Conservation (phyloP, 2,888 invertebrate genomes). For the Homarus gammarus region DNA sequence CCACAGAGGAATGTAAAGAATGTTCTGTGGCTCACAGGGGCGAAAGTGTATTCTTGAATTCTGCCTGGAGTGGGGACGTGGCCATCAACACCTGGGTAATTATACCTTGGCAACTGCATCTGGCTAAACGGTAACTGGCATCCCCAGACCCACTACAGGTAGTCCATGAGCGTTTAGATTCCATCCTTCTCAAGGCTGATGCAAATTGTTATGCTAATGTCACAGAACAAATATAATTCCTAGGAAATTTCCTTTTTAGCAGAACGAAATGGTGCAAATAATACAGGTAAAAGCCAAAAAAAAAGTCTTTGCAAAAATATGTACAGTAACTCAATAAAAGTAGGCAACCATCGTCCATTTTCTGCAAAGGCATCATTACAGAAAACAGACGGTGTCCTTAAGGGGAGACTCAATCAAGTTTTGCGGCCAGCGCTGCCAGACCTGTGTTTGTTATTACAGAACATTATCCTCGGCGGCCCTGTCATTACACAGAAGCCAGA, state of each 20-base stretch:
- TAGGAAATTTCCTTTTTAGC: background rate
- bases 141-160: background rate
- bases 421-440: slow-evolving; percentile 67
- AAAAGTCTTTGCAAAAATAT: slow-evolving; percentile 32
- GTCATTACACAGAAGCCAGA: slow-evolving; percentile 72
- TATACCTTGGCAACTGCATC: slow-evolving; percentile 49
- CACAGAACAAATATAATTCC: background rate
- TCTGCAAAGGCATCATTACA: slow-evolving; percentile 69
- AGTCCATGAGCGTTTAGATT: background rate
- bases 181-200: background rate
- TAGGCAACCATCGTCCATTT: slow-evolving; percentile 71
- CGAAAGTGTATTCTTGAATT: slow-evolving; percentile 18
- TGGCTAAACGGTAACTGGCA: slow-evolving; percentile 61
- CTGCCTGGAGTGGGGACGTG: slow-evolving; percentile 59
- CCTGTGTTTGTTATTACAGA: slow-evolving; percentile 70
- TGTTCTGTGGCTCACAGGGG: slow-evolving; percentile 20
- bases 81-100: slow-evolving; percentile 66
- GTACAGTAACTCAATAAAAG: slow-evolving; percentile 69
- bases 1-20: slow-evolving; percentile 42
- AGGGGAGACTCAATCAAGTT: slow-evolving; percentile 73
- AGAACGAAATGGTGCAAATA: slow-evolving; percentile 27
- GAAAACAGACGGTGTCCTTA: slow-evolving; percentile 71
- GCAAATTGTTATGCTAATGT: background rate
- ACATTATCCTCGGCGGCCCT: slow-evolving; percentile 67
- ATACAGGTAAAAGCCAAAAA: slow-evolving; percentile 19